Conservation (phyloP, 2,888 invertebrate genomes). For the Patella pellucida region DNA sequence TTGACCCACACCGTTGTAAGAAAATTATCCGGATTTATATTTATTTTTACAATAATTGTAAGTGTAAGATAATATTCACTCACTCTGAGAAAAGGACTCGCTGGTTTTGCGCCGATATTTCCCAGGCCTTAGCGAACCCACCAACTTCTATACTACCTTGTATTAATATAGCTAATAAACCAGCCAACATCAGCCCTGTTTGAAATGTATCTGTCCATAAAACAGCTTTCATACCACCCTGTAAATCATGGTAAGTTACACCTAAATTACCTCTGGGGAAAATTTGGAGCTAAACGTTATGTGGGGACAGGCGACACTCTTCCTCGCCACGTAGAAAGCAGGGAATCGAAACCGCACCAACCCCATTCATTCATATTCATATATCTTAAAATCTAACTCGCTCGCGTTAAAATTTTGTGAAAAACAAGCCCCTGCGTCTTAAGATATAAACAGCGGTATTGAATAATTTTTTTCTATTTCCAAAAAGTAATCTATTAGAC, state of each 20-base stretch:
- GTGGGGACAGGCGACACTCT: too few relatives aligned
- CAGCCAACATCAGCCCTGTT: conserved; percentile 69
- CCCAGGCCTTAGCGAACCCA: conserved; percentile 63
- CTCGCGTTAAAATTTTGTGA: too few relatives aligned
- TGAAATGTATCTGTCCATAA: conserved; percentile 72
- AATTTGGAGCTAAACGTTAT: too few relatives aligned
- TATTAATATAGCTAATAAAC: conserved; percentile 67
- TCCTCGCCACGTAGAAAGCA: too few relatives aligned
- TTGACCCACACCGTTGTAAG: conserved; percentile 67
- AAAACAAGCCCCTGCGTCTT: too few relatives aligned
- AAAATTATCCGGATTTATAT: neutral
- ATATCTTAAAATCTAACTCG: too few relatives aligned
- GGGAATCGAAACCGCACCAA: too few relatives aligned
- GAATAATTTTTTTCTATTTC: too few relatives aligned
- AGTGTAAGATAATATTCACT: neutral
- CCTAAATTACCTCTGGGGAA: neutral
- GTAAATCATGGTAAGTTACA: neutral
- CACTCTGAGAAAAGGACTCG: conserved; percentile 17
- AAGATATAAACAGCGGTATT: too few relatives aligned
- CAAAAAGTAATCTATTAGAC: too few relatives aligned
- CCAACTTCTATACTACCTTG: conserved; percentile 66
- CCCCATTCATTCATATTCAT: too few relatives aligned
- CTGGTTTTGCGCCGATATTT: conserved; percentile 46
- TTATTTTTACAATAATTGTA: neutral
- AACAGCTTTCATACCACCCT: conserved; percentile 69